phyloP scores from a whole-genome alignment of 1,140 invertebrate species.

The Meloidogyne exigua region DNA sequence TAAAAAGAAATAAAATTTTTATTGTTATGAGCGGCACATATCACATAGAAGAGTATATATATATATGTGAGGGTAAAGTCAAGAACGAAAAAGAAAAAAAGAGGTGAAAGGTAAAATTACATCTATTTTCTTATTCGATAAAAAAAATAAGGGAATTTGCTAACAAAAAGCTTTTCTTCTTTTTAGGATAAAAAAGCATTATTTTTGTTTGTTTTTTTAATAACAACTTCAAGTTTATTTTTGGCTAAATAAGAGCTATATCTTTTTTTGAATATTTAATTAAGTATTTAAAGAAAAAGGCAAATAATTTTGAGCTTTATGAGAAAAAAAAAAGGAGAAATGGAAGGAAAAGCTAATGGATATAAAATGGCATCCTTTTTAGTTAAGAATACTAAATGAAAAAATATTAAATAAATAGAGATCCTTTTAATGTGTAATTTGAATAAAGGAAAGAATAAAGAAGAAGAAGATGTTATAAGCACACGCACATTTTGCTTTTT shows the following conservation, averaged over 20 bases:
- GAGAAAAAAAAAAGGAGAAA: background rate
- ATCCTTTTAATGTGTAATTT: background rate
- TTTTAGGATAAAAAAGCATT: no score
- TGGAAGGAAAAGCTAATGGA: background rate
- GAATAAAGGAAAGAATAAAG: background rate
- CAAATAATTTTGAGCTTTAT: background rate
- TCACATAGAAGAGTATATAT: background rate
- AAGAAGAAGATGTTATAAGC: background rate
- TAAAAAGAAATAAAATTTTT: background rate
- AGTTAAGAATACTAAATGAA: background rate
- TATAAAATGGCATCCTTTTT: background rate
- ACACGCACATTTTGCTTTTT: background rate
- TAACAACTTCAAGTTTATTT: background rate
- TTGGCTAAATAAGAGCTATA: no score
- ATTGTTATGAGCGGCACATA: background rate
- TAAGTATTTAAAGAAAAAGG: background rate
- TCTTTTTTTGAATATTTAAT: no score
- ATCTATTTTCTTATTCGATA: background rate
- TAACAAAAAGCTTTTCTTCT: background rate
- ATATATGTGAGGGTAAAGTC: background rate
- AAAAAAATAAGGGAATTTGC: background rate
- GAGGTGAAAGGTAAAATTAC: constrained; percentile 2
- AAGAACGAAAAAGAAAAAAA: background rate
- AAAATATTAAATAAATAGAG: background rate
- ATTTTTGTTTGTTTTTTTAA: no score